These are phyloP conservation scores for Bos indicus DNA, from an alignment of 2,113 vertebrate genomes.

Conservation along the genomic window DNA sequence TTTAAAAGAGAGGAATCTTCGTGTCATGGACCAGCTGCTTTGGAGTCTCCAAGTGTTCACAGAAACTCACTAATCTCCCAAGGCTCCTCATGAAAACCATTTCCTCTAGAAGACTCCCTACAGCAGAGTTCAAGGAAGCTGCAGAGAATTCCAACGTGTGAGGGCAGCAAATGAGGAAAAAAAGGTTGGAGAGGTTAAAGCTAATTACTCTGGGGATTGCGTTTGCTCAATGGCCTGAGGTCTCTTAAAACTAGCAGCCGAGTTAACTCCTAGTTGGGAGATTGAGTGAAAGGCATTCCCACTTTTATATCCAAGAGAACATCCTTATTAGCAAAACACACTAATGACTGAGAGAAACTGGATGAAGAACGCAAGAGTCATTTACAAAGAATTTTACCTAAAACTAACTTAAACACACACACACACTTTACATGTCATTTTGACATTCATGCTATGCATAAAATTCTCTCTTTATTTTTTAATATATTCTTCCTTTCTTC, in stretches of 20 bases:
- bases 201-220: conserved; percentile 63
- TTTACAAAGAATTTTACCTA: not conserved
- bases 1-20: not conserved
- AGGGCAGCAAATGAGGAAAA: conserved; percentile 37
- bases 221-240: conserved; percentile 42
- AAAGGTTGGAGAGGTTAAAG: conserved; percentile 65
- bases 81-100: conserved; percentile 36
- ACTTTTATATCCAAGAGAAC: conserved; percentile 68
- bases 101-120: conserved; percentile 57
- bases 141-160: not conserved
- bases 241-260: conserved; percentile 41
- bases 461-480: not conserved
- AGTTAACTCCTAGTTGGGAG: conserved; percentile 59
- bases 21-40: not conserved
- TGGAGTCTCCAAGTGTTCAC: not conserved
- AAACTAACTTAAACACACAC: not conserved
- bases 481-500: not conserved
- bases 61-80: not conserved
- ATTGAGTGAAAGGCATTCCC: conserved; percentile 61
- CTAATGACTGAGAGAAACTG: conserved; percentile 15
- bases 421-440: not conserved
- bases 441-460: not conserved
- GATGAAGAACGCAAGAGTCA: not conserved
- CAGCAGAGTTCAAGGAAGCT: conserved; percentile 49
- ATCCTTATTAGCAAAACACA: conserved; percentile 41